Evolutionary conservation across 1,140 invertebrate species (phyloP).

Genomic region (Brachionus asplanchnoidis): DNA sequence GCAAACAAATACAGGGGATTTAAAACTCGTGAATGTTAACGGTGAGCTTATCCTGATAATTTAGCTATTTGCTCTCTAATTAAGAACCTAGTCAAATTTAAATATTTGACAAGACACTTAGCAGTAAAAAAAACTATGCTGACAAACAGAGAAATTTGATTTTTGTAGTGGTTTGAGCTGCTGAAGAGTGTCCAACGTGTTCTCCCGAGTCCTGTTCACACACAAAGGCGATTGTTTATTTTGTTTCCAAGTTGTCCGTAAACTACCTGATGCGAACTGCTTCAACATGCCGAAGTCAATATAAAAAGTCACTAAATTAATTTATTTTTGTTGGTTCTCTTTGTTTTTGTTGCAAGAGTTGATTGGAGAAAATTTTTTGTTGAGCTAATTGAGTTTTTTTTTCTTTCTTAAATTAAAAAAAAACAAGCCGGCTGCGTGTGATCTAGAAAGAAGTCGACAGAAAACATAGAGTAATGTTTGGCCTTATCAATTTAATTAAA

Average conservation of each 20-base stretch:
- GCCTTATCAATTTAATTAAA: constrained; percentile 37
- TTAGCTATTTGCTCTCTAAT: constrained; percentile 12
- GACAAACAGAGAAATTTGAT: constrained; percentile 5
- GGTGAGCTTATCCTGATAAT: constrained; percentile 33
- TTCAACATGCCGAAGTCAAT: not conserved
- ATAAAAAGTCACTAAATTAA: constrained; percentile 31
- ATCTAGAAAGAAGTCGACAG: not conserved
- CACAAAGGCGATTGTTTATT: not conserved
- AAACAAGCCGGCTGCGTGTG: not conserved
- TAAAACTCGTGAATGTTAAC: not conserved
- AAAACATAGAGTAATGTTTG: not conserved
- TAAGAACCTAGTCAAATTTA: constrained; percentile 7
- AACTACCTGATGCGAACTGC: not conserved
- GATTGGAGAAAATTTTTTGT: not conserved
- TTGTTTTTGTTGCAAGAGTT: not conserved
- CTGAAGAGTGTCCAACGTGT: not conserved
- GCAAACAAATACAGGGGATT: not conserved
- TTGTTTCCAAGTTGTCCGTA: not conserved
- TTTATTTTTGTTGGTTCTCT: not conserved
- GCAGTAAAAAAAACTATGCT: not conserved
- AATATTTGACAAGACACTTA: constrained; percentile 24
- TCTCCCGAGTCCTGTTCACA: not conserved
- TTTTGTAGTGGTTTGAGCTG: not conserved
- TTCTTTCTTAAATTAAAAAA: not conserved
- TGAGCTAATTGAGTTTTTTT: not conserved